These are phyloP conservation scores for Tenthredo notha DNA, from an alignment of 2,888 invertebrate species.

Conservation along the genomic window DNA sequence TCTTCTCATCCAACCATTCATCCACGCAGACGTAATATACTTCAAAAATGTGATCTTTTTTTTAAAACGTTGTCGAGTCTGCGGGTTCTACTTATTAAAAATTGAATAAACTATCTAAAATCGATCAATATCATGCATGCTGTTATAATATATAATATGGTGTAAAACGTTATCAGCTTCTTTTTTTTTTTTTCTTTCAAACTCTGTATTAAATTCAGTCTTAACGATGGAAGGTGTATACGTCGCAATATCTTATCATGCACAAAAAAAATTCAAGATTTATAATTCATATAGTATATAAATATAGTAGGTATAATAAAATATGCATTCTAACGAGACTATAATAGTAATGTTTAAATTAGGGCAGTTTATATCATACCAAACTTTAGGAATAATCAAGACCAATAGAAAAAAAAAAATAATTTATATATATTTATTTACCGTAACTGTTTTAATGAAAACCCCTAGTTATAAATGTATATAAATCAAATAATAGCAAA, in stretches of 20 bases:
- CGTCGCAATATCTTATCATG: not conserved
- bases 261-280: constrained; percentile 13
- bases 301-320: constrained; percentile 16
- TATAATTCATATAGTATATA: not conserved
- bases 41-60: not conserved
- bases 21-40: constrained; percentile 16
- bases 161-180: not conserved
- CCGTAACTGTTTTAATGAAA: not conserved
- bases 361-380: constrained; percentile 13
- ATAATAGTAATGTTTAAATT: constrained; percentile 42
- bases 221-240: not conserved
- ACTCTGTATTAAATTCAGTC: not conserved
- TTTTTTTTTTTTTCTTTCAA: not conserved
- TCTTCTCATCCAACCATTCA: constrained; percentile 49
- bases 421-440: constrained; percentile 4
- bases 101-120: constrained; percentile 11
- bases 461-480: not conserved
- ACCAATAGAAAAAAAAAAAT: not conserved
- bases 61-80: constrained; percentile 24
- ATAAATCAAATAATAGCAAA: not conserved
- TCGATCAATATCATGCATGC: constrained; percentile 11
- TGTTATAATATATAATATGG: not conserved
- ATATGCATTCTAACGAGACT: constrained; percentile 58
- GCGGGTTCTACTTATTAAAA: constrained; percentile 8
- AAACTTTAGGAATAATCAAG: constrained; percentile 15